Evolutionary conservation across 2,888 invertebrate genomes (phyloP), one percentile per base, ranked within the genome.

Genomic region (Sesia bembeciformis): DNA sequence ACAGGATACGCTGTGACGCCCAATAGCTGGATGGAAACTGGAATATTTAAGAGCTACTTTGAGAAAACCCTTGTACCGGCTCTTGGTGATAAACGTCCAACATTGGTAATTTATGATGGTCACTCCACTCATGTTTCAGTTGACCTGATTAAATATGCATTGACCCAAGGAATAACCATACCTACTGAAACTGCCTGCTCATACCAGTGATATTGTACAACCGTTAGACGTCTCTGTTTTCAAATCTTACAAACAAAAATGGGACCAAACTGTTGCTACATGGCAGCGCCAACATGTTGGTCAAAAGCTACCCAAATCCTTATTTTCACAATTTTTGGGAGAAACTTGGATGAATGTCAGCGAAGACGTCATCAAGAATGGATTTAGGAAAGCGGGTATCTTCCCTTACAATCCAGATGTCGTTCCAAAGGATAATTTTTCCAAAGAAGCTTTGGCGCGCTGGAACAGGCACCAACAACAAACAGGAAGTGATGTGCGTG

Each of bases 221-320:
- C 56, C 56, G 40, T 53, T 52, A 40, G 54, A 53, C 51, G 53
- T 58, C 8, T 56, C 56, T 6, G 56, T 58, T 39, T 58, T 56
- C 53, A 58, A 58, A 39, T 52, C 50, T 54, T 58, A 40, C 41
- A 58, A 58, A 54, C 54, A 58, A 49, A 58, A 58, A 56, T 58
- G 56, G 56, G 58, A 58, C 54, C 54, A 56, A 58, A 58, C 54
- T 54, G 23, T 56, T 51, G 56, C 56, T n/a, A 56, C 56, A 49
- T 58, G 54, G 56, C 58, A 58, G 53, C 53, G 52, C 41, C 52
- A 57, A 51, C 53, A 57, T 40, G 42, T 54, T 52, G 56, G 58
- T 7, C 56, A 54, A 56, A 58, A 56, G 46, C 56, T 58, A 58
- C 56, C 56, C 50, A 53, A 53, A 54, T 54, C 54, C 4, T 49